Percentiles rank a stretch among this genome's conserved stretches.
Conservation (phyloP, 1,140 invertebrate genomes). For the Polypedilum vanderplanki region DNA sequence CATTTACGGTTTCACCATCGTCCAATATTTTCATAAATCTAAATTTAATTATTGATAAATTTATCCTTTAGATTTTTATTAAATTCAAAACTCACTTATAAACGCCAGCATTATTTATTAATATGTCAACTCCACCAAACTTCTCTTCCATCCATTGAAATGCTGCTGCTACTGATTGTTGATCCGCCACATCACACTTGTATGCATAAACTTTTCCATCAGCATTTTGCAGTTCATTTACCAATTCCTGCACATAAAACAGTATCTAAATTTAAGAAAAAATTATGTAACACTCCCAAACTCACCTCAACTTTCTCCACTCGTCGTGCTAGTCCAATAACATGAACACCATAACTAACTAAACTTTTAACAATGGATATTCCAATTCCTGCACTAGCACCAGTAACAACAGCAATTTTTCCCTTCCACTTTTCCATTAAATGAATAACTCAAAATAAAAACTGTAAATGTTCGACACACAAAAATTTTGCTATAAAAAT, state of each 20-base stretch:
- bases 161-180: constrained; percentile 53
- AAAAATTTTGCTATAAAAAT: not conserved
- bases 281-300: not conserved
- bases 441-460: too few species aligned
- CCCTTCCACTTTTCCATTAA: constrained; percentile 48
- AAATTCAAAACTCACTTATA: not conserved
- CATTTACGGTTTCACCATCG: not conserved
- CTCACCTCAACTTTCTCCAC: constrained; percentile 50
- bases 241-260: not conserved
- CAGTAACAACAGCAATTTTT: constrained; percentile 50
- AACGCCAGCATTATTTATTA: constrained; percentile 59
- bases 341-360: constrained; percentile 53
- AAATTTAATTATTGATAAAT: not conserved
- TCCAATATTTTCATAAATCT: constrained; percentile 6
- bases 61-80: not conserved
- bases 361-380: constrained; percentile 49
- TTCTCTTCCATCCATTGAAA: constrained; percentile 52
- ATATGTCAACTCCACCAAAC: constrained; percentile 54
- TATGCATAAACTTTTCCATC: constrained; percentile 38
- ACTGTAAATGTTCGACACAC: too few species aligned
- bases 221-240: constrained; percentile 9
- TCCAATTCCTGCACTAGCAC: constrained; percentile 59
- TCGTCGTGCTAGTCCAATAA: constrained; percentile 62
- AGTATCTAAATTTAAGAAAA: not conserved
- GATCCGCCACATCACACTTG: constrained; percentile 59